A percentile compares a stretch with the other conserved stretches of the same genome.
Conservation (phyloP, 2,113 vertebrate genomes). For the Mungos mungo region DNA sequence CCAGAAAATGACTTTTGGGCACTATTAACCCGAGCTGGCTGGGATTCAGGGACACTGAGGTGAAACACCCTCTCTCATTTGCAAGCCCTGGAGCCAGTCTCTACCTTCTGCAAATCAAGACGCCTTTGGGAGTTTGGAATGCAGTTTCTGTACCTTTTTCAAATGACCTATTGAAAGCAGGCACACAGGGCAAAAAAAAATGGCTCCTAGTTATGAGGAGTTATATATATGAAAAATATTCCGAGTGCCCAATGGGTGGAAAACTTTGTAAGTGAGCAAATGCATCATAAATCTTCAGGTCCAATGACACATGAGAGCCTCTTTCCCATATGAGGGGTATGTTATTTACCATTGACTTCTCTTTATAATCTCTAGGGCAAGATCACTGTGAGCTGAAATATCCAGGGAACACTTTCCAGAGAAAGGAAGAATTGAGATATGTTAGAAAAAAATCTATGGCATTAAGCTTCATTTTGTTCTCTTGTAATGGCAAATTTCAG, state of each 20-base stretch:
- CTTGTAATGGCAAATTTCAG: background rate
- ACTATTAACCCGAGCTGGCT: conserved; percentile 57
- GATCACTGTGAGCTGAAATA: background rate
- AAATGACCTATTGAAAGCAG: conserved; percentile 23
- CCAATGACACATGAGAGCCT: background rate
- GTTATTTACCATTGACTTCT: background rate
- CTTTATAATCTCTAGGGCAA: background rate
- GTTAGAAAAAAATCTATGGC: background rate
- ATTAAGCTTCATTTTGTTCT: conserved; percentile 7
- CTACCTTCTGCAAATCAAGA: conserved; percentile 19
- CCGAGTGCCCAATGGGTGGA: background rate
- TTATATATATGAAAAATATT: background rate
- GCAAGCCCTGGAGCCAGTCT: conserved; percentile 16
- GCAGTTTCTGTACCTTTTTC: background rate
- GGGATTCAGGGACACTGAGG: background rate
- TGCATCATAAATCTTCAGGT: background rate
- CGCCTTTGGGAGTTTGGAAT: conserved; percentile 30
- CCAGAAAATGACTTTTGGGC: conserved; percentile 64
- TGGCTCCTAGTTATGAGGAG: background rate
- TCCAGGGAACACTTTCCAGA: background rate
- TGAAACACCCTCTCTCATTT: conserved; percentile 6
- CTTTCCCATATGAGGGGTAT: background rate
- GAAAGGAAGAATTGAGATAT: background rate
- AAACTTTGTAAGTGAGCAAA: background rate
- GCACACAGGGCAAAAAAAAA: background rate